Conservation (phyloP, 2,113 vertebrate species). For the Myotis lucifugus region DNA sequence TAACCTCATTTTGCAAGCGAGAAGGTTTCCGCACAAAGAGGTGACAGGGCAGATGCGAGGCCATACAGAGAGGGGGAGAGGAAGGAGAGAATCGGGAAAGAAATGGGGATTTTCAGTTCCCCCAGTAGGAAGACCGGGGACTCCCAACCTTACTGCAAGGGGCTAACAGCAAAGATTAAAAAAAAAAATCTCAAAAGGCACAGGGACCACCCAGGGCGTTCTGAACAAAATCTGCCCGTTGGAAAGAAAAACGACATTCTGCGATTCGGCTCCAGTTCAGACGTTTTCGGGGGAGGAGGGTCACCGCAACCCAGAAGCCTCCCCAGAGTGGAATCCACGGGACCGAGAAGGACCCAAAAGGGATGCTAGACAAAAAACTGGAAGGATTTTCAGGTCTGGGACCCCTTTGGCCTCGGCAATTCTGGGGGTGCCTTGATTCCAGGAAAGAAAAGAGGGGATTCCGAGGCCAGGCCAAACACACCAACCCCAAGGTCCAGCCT, state of each 20-base stretch:
- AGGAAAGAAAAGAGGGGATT: neutral
- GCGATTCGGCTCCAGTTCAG: neutral
- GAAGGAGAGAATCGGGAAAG: no score
- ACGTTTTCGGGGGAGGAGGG: no score
- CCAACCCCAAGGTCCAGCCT: neutral
- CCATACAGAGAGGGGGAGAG: neutral
- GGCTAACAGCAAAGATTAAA: neutral
- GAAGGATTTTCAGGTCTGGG: neutral
- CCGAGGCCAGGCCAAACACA: neutral
- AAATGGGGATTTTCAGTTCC: neutral
- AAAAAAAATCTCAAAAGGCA: neutral
- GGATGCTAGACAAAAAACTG: accelerated
- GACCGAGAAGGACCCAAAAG: no score
- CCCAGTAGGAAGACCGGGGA: neutral
- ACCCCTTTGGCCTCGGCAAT: neutral
- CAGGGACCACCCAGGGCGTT: neutral
- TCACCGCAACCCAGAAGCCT: neutral
- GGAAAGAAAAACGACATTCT: neutral
- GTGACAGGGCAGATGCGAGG: neutral
- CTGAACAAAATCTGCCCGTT: neutral
- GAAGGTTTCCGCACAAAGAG: neutral
- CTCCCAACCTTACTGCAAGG: neutral
- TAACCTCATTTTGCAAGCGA: neutral
- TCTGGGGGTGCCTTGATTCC: neutral
- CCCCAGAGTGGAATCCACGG: neutral